Evolutionary conservation across 2,113 vertebrate genomes (phyloP).

Genomic region (Damaliscus lunatus): DNA sequence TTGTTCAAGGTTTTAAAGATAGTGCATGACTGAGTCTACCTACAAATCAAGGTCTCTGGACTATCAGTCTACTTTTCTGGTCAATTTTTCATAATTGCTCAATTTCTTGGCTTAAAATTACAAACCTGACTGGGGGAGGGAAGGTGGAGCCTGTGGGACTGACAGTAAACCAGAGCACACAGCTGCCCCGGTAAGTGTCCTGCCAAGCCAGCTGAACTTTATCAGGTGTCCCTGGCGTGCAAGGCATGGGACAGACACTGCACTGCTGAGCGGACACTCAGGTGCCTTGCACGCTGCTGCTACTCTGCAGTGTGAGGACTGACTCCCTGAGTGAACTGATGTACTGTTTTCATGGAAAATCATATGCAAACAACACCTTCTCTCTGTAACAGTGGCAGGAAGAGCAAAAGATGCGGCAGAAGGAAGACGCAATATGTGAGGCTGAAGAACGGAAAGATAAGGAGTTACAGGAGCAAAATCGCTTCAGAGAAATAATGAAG

Average conservation of each 20-base stretch:
- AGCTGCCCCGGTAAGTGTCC: not conserved
- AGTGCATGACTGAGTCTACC: not conserved
- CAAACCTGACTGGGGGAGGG: not conserved
- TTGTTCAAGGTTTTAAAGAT: not conserved
- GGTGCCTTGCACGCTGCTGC: not conserved
- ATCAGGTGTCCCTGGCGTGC: not conserved
- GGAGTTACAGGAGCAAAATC: not conserved
- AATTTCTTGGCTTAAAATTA: not conserved
- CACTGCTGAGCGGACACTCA: not conserved
- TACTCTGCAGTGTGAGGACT: not conserved
- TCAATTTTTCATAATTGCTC: not conserved
- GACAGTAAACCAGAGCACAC: not conserved
- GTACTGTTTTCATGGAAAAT: not conserved
- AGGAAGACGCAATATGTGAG: constrained; percentile 25
- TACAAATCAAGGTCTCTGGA: not conserved
- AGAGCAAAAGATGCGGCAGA: not conserved
- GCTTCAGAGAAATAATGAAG: constrained; percentile 63
- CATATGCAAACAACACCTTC: not conserved
- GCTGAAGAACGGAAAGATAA: constrained; percentile 29
- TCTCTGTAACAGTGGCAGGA: constrained; percentile 67
- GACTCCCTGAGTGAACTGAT: not conserved
- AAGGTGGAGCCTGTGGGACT: not conserved
- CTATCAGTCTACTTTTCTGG: not conserved
- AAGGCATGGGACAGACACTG: not conserved
- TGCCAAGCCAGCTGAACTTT: not conserved